phyloP scores from a whole-genome alignment of 2,113 vertebrate genomes.

The Microtus montanus region DNA sequence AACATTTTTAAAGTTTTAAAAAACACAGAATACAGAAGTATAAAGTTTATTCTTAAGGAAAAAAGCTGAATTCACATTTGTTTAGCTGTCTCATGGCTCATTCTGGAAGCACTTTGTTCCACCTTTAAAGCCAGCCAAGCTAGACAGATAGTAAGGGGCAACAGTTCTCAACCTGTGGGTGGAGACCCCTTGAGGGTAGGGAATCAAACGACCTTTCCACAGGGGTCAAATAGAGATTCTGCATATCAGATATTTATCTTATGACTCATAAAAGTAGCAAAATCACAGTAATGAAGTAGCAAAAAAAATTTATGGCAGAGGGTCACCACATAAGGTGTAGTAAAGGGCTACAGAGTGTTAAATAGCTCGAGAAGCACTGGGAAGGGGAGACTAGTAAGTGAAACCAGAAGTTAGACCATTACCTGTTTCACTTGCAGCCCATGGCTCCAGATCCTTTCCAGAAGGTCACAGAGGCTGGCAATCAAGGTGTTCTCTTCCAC shows the following conservation, averaged over 20 bases:
- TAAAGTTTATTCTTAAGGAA: conserved; percentile 8
- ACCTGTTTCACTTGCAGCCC: conserved; percentile 91
- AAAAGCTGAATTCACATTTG: conserved; percentile 39
- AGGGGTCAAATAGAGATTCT: not conserved
- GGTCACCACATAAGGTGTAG: not conserved
- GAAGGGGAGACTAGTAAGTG: not conserved
- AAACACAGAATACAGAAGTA: conserved; percentile 20
- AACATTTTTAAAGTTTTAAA: conserved; percentile 12
- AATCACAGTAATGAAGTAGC: not conserved
- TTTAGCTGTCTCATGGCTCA: conserved; percentile 48
- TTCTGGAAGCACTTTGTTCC: not conserved
- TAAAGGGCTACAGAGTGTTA: not conserved
- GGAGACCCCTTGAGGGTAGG: not conserved
- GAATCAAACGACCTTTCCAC: not conserved
- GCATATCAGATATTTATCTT: not conserved
- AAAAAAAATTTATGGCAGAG: not conserved
- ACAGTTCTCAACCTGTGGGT: not conserved
- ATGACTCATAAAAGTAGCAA: not conserved
- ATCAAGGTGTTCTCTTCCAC: conserved; percentile 91
- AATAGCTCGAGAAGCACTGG: not conserved
- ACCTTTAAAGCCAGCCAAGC: conserved; percentile 38
- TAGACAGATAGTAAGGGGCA: not conserved
- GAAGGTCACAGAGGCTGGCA: conserved; percentile 90
- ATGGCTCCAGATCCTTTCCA: conserved; percentile 91
- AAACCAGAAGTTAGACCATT: conserved; percentile 58